phyloP scores from a whole-genome alignment of 2,113 vertebrate genomes.

The Podarcis raffonei region DNA sequence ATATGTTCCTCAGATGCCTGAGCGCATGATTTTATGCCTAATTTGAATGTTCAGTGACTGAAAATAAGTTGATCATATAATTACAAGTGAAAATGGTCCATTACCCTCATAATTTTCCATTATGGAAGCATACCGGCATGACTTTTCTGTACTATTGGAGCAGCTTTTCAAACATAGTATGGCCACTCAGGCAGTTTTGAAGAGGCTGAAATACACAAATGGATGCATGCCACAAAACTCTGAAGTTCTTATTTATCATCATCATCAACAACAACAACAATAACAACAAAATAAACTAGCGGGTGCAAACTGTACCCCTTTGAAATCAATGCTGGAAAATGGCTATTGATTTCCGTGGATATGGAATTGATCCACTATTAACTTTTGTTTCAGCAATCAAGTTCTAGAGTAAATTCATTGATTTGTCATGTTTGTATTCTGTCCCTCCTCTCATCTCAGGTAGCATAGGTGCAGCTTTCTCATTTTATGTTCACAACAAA shows the following conservation, averaged over 20 bases:
- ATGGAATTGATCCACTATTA: neutral
- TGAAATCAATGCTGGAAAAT: neutral
- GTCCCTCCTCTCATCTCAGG: neutral
- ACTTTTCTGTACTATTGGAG: neutral
- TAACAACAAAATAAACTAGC: neutral
- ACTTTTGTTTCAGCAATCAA: neutral
- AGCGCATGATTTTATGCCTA: neutral
- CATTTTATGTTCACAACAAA: neutral
- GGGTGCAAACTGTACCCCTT: neutral
- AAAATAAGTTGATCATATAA: constrained; percentile 5
- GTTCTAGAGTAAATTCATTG: neutral
- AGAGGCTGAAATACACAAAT: neutral
- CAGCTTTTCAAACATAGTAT: neutral
- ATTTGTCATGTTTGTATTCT: neutral
- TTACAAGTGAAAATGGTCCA: neutral
- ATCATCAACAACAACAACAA: neutral
- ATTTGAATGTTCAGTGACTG: constrained; percentile 20
- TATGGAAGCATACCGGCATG: neutral
- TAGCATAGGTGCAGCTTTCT: neutral
- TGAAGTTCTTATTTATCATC: neutral
- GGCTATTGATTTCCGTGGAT: neutral
- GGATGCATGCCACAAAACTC: neutral
- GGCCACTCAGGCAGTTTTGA: neutral
- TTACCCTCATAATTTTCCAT: neutral
- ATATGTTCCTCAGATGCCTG: neutral